These are phyloP conservation scores for Synergus umbraculus DNA, from an alignment of 2,888 invertebrate genomes.

Conservation along the genomic window DNA sequence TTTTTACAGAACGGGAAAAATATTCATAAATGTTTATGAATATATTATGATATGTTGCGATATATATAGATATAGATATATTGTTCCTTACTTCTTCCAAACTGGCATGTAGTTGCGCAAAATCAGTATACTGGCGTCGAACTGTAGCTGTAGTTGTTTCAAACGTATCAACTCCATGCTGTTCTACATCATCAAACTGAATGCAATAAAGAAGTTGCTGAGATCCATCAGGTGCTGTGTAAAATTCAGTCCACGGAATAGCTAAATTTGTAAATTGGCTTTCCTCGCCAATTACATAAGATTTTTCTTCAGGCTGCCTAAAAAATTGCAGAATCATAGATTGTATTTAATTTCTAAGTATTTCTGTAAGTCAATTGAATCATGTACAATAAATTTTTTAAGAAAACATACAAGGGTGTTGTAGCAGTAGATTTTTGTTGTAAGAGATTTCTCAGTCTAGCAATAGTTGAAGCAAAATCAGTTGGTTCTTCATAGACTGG, in stretches of 20 bases:
- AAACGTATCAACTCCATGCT: constrained; percentile 70
- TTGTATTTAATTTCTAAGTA: no score
- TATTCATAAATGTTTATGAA: no score
- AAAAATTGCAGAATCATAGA: constrained; percentile 15
- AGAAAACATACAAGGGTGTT: constrained; percentile 65
- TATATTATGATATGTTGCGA: no score
- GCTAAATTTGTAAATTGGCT: constrained; percentile 70
- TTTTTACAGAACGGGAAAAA: no score
- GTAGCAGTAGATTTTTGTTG: constrained; percentile 79
- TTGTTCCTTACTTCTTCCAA: constrained; percentile 64
- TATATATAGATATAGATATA: no score
- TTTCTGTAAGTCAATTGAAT: no score
- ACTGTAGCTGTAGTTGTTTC: constrained; percentile 73
- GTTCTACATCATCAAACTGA: constrained; percentile 73
- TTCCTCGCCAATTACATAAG: constrained; percentile 68
- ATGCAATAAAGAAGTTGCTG: constrained; percentile 73
- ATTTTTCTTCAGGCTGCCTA: constrained; percentile 71
- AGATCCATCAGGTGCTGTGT: constrained; percentile 71
- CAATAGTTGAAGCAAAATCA: constrained; percentile 86
- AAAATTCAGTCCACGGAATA: constrained; percentile 73
- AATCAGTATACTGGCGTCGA: constrained; percentile 70
- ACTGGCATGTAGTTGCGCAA: constrained; percentile 69
- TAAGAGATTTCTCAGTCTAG: constrained; percentile 83
- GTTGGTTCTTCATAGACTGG: constrained; percentile 86
- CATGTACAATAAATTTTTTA: constrained; percentile 21